These are phyloP conservation scores for Lasioglossum malachurum DNA, from an alignment of 2,888 invertebrate genomes.

Conservation along the genomic window DNA sequence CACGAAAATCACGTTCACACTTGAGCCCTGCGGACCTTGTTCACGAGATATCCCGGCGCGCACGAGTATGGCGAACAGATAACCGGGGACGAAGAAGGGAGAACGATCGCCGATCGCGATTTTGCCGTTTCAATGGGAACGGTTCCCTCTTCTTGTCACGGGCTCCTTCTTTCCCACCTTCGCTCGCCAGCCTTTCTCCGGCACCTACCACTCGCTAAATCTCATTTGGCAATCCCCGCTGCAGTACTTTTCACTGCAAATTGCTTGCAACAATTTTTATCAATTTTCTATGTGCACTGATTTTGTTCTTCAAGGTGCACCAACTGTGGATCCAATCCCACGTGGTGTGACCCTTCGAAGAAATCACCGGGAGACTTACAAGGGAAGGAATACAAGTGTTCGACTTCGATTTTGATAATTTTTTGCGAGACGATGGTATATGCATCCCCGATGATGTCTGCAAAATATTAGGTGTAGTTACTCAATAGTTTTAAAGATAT, in stretches of 20 bases:
- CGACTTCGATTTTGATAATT: too few species aligned
- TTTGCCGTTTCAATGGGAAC: conserved; percentile 16
- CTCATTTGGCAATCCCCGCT: neutral
- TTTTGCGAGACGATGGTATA: too few species aligned
- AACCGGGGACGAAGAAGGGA: conserved; percentile 33
- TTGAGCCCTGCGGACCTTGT: conserved; percentile 48
- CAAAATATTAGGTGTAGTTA: too few species aligned
- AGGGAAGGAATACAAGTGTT: too few species aligned
- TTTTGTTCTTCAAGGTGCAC: too few species aligned
- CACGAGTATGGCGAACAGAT: conserved; percentile 37
- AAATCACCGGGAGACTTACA: too few species aligned
- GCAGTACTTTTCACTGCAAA: neutral
- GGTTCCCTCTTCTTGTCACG: neutral
- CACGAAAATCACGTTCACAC: conserved; percentile 64
- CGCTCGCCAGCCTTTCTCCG: neutral
- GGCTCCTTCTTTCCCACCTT: neutral
- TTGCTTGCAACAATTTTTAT: too few species aligned
- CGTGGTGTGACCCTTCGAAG: too few species aligned
- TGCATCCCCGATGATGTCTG: too few species aligned
- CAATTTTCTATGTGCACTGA: too few species aligned
- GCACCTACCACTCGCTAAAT: neutral
- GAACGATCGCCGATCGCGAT: conserved; percentile 36
- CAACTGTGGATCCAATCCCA: too few species aligned
- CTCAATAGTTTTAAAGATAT: too few species aligned
- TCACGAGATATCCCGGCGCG: conserved; percentile 40